Evolutionary conservation across 2,888 invertebrate species (phyloP), one percentile per base, ranked within the genome.

Genomic region (Listrodromus nycthemerus): DNA sequence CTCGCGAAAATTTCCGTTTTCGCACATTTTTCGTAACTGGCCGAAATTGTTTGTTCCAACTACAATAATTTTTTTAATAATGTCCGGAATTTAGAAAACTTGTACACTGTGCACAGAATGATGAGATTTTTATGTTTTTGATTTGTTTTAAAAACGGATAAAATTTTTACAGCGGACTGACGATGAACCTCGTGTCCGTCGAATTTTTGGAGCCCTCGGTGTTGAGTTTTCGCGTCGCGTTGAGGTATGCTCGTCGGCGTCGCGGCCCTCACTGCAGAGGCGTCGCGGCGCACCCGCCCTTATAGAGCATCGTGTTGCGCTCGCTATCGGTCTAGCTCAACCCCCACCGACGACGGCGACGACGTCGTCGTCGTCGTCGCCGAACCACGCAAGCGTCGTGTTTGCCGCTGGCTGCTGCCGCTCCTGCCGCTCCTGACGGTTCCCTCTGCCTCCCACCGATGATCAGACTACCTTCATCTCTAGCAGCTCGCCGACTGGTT

Each of bases 191-290:
- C 86, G 86, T 86, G 86, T 67, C 70, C 85, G 67, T 52, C 48
- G 37, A 80, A 30, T n/a, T 69, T 30, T 71, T 55, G n/a, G 52
- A 52, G 5, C 41, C 10, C 27, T 16, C 27, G 63, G 55, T 45
- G 30, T 65, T 55, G 30, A 30, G 67, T 70, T 55, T 50, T 13
- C 74, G 63, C 41, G 33, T 37, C n/a, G 30, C 67, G 66, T 77
- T 80, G 80, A 79, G 55, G 52, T 85, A 45, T 58, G 50, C 65
- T 77, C 85, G 80, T 82, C 90, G 91, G 90, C 91, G 92, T 91
- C 93, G 91, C 92, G 92, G 89, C 91, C 91, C 91, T 91, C 89
- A 93, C 93, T 93, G 93, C 93, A 91, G 92, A 92, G 91, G 87
- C 91, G 90, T 87, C 86, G 89, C 89, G 91, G 90, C 91, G 92